phyloP scores from a whole-genome alignment of 2,113 vertebrate genomes.

The Camelus dromedarius region DNA sequence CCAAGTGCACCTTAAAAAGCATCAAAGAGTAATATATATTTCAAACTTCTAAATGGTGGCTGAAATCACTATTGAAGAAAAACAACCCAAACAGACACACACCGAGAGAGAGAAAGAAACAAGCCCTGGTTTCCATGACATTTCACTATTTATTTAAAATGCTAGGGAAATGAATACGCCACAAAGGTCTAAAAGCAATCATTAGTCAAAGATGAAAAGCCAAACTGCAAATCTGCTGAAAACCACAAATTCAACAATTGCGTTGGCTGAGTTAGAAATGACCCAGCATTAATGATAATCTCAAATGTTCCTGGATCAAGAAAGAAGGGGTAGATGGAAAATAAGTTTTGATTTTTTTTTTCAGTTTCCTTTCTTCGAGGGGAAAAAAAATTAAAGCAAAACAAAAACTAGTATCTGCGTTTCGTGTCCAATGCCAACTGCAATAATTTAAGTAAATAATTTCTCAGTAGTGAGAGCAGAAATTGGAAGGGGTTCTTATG shows the following conservation, averaged over 20 bases:
- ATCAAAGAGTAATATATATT: conserved; percentile 24
- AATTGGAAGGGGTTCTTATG: neutral
- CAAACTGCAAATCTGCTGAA: conserved; percentile 75
- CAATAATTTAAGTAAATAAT: conserved; percentile 54
- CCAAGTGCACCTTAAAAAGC: neutral
- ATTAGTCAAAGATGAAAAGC: conserved; percentile 82
- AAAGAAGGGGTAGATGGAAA: conserved; percentile 70
- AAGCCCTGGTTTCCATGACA: conserved; percentile 81
- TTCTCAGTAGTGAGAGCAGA: conserved; percentile 2
- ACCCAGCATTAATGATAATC: conserved; percentile 73
- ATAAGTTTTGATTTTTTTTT: conserved; percentile 66
- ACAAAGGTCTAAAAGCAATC: conserved; percentile 73
- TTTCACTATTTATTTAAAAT: conserved; percentile 81
- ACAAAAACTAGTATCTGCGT: conserved; percentile 63
- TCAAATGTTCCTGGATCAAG: conserved; percentile 82
- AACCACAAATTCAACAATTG: conserved; percentile 82
- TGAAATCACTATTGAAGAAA: conserved; percentile 68
- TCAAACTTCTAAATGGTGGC: conserved; percentile 58
- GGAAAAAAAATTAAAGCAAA: conserved; percentile 51
- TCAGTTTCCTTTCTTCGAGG: conserved; percentile 59
- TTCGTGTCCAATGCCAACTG: conserved; percentile 24
- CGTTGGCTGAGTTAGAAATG: conserved; percentile 67
- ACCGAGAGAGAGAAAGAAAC: conserved; percentile 43
- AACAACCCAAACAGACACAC: conserved; percentile 72
- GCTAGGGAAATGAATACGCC: conserved; percentile 79